Conservation (phyloP, 2,888 invertebrate genomes). For the Troglohyphantes excavatus region DNA sequence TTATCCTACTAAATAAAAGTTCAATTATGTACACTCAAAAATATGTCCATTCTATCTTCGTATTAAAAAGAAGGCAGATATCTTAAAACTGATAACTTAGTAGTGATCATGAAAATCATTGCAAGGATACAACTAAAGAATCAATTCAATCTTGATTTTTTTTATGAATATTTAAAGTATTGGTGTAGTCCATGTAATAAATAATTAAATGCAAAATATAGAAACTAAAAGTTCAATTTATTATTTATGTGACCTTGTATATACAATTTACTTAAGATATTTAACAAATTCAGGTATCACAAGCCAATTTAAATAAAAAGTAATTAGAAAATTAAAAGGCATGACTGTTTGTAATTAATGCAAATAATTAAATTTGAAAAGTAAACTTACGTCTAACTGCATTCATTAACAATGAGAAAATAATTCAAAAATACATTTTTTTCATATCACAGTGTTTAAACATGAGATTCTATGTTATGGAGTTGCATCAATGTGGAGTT, state of each 20-base stretch:
- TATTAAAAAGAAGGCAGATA: too few species aligned
- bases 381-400: not conserved
- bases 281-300: not conserved
- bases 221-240: constrained; percentile 21
- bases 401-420: not conserved
- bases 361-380: not conserved
- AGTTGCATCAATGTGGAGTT: too few species aligned
- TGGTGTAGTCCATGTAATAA: too few species aligned
- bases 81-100: too few species aligned
- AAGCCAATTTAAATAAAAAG: too few species aligned
- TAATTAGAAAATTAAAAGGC: not conserved
- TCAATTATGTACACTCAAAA: too few species aligned
- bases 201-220: not conserved
- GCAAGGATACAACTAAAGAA: too few species aligned
- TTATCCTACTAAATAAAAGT: too few species aligned
- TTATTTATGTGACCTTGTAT: constrained; percentile 7
- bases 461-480: constrained; percentile 4
- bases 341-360: not conserved
- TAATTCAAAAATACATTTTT: not conserved
- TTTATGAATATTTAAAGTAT: too few species aligned
- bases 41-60: too few species aligned
- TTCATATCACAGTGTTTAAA: not conserved
- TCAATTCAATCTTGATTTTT: too few species aligned
- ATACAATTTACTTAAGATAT: not conserved
- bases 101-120: too few species aligned